Base-by-base conservation (phyloP, 2,888 invertebrate species). In the Harmothoe impar region DNA sequence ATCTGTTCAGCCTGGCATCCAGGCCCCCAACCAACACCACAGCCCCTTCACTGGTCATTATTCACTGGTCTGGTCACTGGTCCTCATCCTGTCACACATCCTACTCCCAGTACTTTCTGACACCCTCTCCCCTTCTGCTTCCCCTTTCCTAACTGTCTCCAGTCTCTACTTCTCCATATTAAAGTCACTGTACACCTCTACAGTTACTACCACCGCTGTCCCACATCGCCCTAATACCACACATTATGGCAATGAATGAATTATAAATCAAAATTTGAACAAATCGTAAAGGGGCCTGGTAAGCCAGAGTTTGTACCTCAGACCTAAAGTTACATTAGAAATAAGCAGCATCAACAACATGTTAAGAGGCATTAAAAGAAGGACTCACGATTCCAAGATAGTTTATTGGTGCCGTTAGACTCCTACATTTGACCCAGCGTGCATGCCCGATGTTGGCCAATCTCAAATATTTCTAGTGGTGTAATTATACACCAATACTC, bases 1-100 rank as follows among this genome's bases (percentile, higher is more conserved):
- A 81, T 81, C 81, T 81, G 81, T 81, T 81, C 72, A 81, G 31
- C 81, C 81, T 81, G 81, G 43, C 81, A n/a, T n/a, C 77, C 77
- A 77, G 77, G 77, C 25, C 33, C 81, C 81, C 43, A 72, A 43
- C 43, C 3, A n/a, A n/a, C 62, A n/a, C 62, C 62, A 43, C 10
- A 43, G 43, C 43, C 43, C 43, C 43, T 43, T 43, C 62, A 62
- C 62, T 62, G 62, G 62, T 62, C 62, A 62, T 7, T 62, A 20
- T 43, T 43, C 43, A 43, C 25, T 5, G 62, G 62, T 25, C 77
- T 77, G 29, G 17, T 77, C 77, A 31, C 31, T 31, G 43, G 43
- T 43, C 43, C 43, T 43, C 3, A 10, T 10, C 77, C 77, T 77
- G 17, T 62, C 77, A 29, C 31, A 77, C 77, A 43, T 43, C 31